Evolutionary conservation across 1,140 invertebrate species (phyloP).

Genomic region (Pectinophora gossypiella): DNA sequence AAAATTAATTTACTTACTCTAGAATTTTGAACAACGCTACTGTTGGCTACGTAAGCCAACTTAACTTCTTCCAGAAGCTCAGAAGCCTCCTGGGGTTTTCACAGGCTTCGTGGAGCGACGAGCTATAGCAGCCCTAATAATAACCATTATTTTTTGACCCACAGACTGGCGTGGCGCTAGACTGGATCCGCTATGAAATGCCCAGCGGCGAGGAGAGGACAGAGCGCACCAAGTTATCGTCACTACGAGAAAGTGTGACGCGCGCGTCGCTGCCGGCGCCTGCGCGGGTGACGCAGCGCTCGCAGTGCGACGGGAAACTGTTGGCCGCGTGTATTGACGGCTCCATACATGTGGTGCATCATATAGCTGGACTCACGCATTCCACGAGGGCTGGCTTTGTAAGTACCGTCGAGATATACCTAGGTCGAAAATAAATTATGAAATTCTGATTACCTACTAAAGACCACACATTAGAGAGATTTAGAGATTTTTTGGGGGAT

Average conservation of each 20-base stretch:
- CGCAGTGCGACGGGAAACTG: slow-evolving; percentile 41
- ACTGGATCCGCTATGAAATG: slow-evolving; percentile 54
- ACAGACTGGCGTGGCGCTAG: slow-evolving; percentile 56
- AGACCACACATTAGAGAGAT: too few relatives aligned
- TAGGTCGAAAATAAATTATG: too few relatives aligned
- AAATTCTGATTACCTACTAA: too few relatives aligned
- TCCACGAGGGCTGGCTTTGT: slow-evolving; percentile 45
- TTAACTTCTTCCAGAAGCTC: too few relatives aligned
- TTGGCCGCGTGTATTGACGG: slow-evolving; percentile 60
- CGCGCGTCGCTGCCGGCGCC: slow-evolving; percentile 45
- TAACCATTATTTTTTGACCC: background rate
- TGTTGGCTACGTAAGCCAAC: too few relatives aligned
- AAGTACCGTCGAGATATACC: too few relatives aligned
- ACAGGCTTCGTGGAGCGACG: too few relatives aligned
- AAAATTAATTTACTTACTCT: too few relatives aligned
- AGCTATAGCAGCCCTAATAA: too few relatives aligned
- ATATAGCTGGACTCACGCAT: slow-evolving; percentile 40
- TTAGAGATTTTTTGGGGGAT: too few relatives aligned
- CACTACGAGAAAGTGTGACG: slow-evolving; percentile 25
- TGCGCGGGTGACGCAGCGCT: slow-evolving; percentile 37
- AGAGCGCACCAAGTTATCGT: slow-evolving; percentile 24
- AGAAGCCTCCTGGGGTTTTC: too few relatives aligned
- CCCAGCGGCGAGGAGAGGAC: slow-evolving; percentile 27
- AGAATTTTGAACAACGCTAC: too few relatives aligned
- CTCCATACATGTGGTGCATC: slow-evolving; percentile 49